Percentiles rank a stretch among this genome's conserved stretches.
Evolutionary conservation across 2,797 vertebrate genomes (phyloP).

Genomic region (Myotis findleyi): DNA sequence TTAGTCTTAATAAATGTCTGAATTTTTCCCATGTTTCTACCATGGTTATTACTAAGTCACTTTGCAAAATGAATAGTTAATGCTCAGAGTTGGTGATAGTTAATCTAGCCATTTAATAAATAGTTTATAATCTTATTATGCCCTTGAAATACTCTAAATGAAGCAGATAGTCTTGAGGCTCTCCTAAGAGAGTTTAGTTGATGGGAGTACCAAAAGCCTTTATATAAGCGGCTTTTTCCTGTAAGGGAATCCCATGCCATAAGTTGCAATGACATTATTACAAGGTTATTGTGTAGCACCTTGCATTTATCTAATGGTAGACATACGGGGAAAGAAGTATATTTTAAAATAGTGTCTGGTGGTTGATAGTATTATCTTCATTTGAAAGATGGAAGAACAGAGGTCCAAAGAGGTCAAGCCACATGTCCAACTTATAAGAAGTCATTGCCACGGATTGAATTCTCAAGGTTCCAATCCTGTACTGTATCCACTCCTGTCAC

Average conservation of each 20-base stretch:
- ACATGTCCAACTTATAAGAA: conserved; percentile 47
- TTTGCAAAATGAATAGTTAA: conserved; percentile 29
- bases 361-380: conserved; percentile 56
- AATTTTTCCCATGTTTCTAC: background rate
- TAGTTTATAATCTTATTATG: conserved; percentile 11
- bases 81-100: background rate
- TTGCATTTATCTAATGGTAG: conserved; percentile 40
- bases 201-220: background rate
- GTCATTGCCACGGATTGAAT: conserved; percentile 64
- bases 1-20: conserved; percentile 53
- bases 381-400: conserved; percentile 67
- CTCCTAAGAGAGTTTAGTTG: background rate
- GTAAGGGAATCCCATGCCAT: background rate
- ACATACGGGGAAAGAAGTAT: conserved; percentile 36
- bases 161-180: background rate
- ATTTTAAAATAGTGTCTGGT: conserved; percentile 56
- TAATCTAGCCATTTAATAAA: conserved; percentile 40
- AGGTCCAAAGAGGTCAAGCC: conserved; percentile 57
- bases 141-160: background rate
- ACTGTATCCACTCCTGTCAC: conserved; percentile 54
- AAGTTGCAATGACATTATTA: background rate
- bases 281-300: background rate
- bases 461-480: conserved; percentile 63
- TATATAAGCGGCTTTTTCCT: background rate
- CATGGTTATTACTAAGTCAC: conserved; percentile 39